Evolutionary conservation across 2,797 vertebrate genomes (phyloP).

Genomic region (Rhadinocentrus ornatus): DNA sequence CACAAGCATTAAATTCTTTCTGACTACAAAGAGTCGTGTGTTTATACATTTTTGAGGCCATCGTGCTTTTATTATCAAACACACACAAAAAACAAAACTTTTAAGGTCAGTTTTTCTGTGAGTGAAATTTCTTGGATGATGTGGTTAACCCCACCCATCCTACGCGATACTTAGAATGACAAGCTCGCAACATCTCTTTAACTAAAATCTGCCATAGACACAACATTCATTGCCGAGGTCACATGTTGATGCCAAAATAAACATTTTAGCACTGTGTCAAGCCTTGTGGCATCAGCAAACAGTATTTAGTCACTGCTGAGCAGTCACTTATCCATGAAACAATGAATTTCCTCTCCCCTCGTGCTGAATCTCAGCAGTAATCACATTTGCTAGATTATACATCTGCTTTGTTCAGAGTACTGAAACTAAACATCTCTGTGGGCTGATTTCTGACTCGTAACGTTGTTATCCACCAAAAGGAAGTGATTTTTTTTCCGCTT

Average conservation of each 20-base stretch:
- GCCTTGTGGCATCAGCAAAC: conserved; percentile 19
- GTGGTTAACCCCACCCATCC: conserved; percentile 12
- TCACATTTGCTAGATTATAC: conserved; percentile 50
- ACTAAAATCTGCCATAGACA: conserved; percentile 11
- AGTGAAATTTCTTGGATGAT: conserved; percentile 28
- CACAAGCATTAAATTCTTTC: conserved; percentile 15
- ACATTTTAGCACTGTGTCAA: conserved; percentile 28
- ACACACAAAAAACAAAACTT: conserved; percentile 16
- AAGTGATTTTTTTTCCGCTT: conserved; percentile 32
- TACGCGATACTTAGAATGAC: conserved; percentile 7
- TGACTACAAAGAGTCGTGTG: conserved; percentile 32
- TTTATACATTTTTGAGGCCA: conserved; percentile 17
- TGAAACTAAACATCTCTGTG: conserved; percentile 30
- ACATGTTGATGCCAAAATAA: conserved; percentile 23
- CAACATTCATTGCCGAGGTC: conserved; percentile 22
- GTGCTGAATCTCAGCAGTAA: conserved; percentile 25
- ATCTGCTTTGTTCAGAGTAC: conserved; percentile 51
- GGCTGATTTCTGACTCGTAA: conserved; percentile 36
- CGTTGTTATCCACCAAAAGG: conserved; percentile 30
- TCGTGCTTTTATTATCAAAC: not conserved
- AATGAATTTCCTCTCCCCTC: conserved; percentile 46
- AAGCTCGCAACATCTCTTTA: conserved; percentile 28
- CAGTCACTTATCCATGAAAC: conserved; percentile 42
- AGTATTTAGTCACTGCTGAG: conserved; percentile 23
- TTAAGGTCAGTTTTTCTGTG: conserved; percentile 20